These are phyloP conservation scores for Aulostomus chinensis DNA, from an alignment of 2,797 vertebrate genomes.

Conservation along the genomic window DNA sequence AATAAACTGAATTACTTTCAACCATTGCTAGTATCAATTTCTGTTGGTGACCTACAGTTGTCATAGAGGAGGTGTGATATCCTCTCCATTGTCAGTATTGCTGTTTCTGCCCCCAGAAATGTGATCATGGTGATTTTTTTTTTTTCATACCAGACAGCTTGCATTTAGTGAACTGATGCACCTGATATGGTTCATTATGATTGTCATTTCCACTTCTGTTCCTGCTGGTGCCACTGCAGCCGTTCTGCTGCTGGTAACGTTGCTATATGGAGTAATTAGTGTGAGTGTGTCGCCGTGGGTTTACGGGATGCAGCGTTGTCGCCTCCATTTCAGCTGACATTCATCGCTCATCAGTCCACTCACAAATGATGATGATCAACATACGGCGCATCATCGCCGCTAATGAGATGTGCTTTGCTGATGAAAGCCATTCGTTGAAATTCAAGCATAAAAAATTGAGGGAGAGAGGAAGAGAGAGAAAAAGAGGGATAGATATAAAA, in stretches of 20 bases:
- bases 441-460: constrained; percentile 69
- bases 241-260: constrained; percentile 66
- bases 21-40: no score
- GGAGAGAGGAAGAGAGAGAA: constrained; percentile 40
- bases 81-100: constrained; percentile 14
- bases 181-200: constrained; percentile 77
- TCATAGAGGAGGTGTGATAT: no score
- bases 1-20: no score
- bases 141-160: constrained; percentile 51
- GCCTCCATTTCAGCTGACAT: constrained; percentile 77
- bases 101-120: constrained; percentile 25
- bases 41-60: no score
- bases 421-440: constrained; percentile 80
- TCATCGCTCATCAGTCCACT: constrained; percentile 82
- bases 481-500: constrained; percentile 43
- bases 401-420: constrained; percentile 82
- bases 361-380: constrained; percentile 83
- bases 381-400: constrained; percentile 78
- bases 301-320: constrained; percentile 67
- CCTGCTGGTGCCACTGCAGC: constrained; percentile 67
- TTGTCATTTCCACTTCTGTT: constrained; percentile 74
- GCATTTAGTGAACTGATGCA: constrained; percentile 71
- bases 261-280: constrained; percentile 73
- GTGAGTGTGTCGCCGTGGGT: constrained; percentile 64
- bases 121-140: constrained; percentile 21